Evolutionary conservation across 2,113 vertebrate species (phyloP).

Genomic region (Grammomys surdaster): DNA sequence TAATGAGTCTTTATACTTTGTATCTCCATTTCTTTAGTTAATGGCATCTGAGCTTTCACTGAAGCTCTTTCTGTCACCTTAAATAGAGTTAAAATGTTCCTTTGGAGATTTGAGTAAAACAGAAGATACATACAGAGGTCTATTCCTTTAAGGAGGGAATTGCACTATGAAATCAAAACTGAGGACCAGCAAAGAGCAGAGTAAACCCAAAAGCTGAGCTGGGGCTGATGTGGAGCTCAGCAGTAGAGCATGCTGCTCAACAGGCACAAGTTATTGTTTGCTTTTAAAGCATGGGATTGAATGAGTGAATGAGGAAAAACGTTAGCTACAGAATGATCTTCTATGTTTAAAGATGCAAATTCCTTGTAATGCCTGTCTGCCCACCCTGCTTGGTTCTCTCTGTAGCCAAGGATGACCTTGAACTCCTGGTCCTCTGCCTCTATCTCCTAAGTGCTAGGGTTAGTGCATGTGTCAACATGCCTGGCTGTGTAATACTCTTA

Average conservation of each 20-base stretch:
- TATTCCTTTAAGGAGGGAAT: background rate
- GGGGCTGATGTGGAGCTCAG: background rate
- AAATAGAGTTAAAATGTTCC: background rate
- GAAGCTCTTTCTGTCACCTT: background rate
- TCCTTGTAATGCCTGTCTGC: background rate
- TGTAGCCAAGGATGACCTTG: background rate
- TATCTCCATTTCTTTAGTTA: constrained; percentile 22
- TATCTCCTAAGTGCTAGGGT: background rate
- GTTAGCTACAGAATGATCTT: background rate
- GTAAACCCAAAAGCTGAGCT: background rate
- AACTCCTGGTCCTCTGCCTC: background rate
- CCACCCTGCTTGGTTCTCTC: background rate
- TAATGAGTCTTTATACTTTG: background rate
- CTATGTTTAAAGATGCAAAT: background rate
- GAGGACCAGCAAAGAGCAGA: background rate
- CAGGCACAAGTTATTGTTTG: background rate
- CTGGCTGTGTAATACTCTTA: background rate
- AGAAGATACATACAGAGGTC: constrained; percentile 5
- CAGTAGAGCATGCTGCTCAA: background rate
- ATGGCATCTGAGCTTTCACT: background rate
- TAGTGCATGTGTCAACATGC: background rate
- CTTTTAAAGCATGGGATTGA: background rate
- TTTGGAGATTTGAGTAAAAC: background rate
- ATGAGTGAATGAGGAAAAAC: background rate
- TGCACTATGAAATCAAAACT: background rate